A percentile compares a stretch with the other conserved stretches of the same genome.
Evolutionary conservation across 2,797 vertebrate genomes (phyloP).

Genomic region (Babyrousa celebensis): DNA sequence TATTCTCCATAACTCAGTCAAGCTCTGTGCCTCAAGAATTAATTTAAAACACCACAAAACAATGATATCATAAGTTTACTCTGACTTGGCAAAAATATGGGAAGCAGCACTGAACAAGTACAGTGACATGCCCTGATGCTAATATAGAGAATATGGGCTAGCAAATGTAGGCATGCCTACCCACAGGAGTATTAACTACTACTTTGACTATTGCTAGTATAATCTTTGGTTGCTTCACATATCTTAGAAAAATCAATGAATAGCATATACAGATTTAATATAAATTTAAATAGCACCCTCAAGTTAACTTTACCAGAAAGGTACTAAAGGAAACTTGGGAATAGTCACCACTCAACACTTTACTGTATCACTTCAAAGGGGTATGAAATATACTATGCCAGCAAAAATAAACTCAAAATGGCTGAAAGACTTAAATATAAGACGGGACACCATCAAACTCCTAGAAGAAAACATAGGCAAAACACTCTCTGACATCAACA

Average conservation of each 20-base stretch:
- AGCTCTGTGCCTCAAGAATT: neutral
- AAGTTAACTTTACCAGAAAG: conserved; percentile 6
- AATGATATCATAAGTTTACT: neutral
- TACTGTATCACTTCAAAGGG: neutral
- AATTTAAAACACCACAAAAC: conserved; percentile 1
- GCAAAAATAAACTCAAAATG: too few relatives aligned
- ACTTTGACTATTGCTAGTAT: neutral
- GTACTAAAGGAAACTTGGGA: neutral
- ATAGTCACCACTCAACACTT: neutral
- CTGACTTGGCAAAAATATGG: neutral
- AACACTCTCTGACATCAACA: too few relatives aligned
- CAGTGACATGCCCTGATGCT: neutral
- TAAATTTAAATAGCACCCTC: neutral
- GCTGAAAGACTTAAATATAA: too few relatives aligned
- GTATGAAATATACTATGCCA: neutral
- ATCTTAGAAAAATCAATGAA: neutral
- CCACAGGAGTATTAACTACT: neutral
- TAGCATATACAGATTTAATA: neutral
- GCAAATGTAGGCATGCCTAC: neutral
- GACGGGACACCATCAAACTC: too few relatives aligned
- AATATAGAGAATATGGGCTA: neutral
- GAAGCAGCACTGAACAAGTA: neutral
- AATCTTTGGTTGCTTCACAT: neutral
- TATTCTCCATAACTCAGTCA: neutral
- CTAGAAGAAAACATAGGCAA: too few relatives aligned